Evolutionary conservation across 1,140 invertebrate species (phyloP), one percentile per base, ranked within the genome.

Genomic region (Drosophila pseudoobscura): DNA sequence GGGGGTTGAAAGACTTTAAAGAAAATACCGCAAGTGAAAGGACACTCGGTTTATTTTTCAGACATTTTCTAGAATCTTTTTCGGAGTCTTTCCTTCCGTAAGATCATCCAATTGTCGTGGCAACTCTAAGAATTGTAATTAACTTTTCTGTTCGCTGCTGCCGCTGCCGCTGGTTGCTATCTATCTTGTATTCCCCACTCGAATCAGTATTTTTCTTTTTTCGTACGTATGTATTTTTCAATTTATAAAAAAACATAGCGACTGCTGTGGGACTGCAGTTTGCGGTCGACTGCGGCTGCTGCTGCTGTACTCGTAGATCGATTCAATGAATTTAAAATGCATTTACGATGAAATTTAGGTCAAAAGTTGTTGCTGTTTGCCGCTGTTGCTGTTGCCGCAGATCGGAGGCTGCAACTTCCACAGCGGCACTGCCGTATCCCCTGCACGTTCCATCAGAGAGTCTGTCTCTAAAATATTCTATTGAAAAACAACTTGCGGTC

Each of bases 251-350:
- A 77, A 65, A 62, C 74, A 43, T 52, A 31, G 63, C 43, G 39
- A 26, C 45, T 39, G 29, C 35, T 39, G 35, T 39, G 35, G 35
- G 35, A 39, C 35, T 64, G 55, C 24, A 41, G 39, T 39, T 39
- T 57, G 47, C 63, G 46, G 62, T 64, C 55, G 44, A 45, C 44
- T 55, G 73, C 52, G 53, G 74, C 51, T 45, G 52, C 51, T 57
- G 61, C 52, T 70, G 75, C 71, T 52, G 70, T 13, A 13, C 35
- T 39, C 35, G 35, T 57, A 82, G 83, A 87, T 88, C 84, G 83
- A 88, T 88, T 79, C 83, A 88, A 88, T 88, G 84, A 88, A 89
- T 89, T 84, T 83, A 89, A 88, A 88, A 89, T 89, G 79, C 79
- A 89, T 88, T 88, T 88, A 84, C 83, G 54, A 80, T 84, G 79